Conservation (phyloP, 2,888 invertebrate species). For the Athalia rosae region DNA sequence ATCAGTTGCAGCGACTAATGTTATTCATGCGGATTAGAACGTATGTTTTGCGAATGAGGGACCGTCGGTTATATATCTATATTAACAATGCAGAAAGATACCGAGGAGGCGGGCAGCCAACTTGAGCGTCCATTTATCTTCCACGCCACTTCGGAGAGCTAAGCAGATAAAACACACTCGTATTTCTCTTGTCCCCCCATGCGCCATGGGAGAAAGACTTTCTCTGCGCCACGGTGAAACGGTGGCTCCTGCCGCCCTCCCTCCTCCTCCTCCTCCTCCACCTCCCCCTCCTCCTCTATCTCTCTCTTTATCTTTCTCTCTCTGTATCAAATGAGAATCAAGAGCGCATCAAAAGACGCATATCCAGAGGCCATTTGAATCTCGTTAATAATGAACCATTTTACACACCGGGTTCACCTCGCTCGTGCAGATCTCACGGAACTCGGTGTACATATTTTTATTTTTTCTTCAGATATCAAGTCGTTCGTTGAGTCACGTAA, state of each 20-base stretch:
- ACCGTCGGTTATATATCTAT: constrained; percentile 50
- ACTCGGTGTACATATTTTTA: no score
- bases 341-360: constrained; percentile 34
- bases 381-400: constrained; percentile 1
- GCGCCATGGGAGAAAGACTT: background rate
- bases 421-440: no score
- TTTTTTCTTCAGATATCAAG: no score
- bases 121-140: constrained; percentile 58
- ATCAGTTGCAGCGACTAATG: no score
- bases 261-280: background rate
- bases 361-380: constrained; percentile 7
- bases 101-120: constrained; percentile 48
- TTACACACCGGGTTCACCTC: no score
- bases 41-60: background rate
- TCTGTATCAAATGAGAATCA: constrained; percentile 35
- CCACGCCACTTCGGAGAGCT: constrained; percentile 48
- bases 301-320: background rate
- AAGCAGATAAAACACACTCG: constrained; percentile 46
- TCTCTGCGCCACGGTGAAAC: constrained; percentile 7
- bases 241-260: background rate
- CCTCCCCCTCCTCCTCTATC: background rate
- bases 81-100: constrained; percentile 57
- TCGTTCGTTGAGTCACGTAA: no score
- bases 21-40: background rate
- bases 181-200: constrained; percentile 18